These are phyloP conservation scores for Prinia subflava DNA, from an alignment of 2,113 vertebrate genomes.

Conservation along the genomic window DNA sequence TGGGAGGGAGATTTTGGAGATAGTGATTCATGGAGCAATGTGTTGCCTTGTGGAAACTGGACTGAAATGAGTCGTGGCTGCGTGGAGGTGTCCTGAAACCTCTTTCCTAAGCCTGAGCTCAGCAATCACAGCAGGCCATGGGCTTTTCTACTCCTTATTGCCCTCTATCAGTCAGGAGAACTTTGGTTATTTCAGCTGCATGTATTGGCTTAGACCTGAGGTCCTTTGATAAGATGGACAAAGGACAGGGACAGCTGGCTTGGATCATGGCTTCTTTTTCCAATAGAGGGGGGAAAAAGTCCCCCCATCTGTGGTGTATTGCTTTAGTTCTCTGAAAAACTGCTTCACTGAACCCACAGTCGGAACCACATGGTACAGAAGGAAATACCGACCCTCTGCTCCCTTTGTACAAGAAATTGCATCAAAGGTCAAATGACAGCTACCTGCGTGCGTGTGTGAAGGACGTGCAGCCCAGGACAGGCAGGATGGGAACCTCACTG, in stretches of 20 bases:
- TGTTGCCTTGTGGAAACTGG: not conserved
- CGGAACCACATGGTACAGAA: not conserved
- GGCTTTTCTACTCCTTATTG: not conserved
- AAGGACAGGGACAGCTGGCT: not conserved
- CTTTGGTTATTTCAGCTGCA: not conserved
- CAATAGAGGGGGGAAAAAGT: fast-evolving
- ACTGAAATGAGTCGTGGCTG: not conserved
- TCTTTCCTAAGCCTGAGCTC: not conserved
- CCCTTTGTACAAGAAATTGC: not conserved
- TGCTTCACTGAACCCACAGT: fast-evolving
- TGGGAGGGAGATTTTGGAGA: not conserved
- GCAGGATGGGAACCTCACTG: not conserved
- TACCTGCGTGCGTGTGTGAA: not conserved
- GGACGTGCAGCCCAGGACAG: not conserved
- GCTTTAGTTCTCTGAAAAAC: not conserved
- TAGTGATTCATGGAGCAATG: not conserved
- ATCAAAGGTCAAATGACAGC: not conserved
- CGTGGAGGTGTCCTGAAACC: not conserved
- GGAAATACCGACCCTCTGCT: not conserved
- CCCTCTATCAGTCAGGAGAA: not conserved
- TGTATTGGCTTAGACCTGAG: not conserved
- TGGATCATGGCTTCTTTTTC: not conserved
- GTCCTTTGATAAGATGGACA: not conserved
- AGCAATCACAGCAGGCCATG: fast-evolving
- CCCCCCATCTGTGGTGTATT: not conserved